phyloP scores from a whole-genome alignment of 2,113 vertebrate genomes.

The Fulica atra region DNA sequence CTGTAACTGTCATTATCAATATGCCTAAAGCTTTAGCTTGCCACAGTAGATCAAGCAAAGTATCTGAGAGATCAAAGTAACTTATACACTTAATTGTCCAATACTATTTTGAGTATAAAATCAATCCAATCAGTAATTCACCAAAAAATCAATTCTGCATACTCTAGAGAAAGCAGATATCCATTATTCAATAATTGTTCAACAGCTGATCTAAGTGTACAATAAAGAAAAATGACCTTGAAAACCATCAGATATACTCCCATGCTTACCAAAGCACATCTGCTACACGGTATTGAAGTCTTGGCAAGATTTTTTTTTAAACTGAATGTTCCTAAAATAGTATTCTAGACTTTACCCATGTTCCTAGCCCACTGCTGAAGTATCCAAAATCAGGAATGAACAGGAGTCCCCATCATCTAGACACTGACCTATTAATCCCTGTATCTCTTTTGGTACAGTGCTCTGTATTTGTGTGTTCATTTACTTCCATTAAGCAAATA shows the following conservation, averaged over 20 bases:
- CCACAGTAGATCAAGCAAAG: neutral
- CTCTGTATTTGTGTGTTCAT: neutral
- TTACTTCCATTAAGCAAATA: neutral
- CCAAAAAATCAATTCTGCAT: constrained; percentile 55
- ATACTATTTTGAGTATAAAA: constrained; percentile 23
- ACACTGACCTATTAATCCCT: neutral
- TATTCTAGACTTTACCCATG: too few species aligned
- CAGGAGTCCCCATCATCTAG: neutral
- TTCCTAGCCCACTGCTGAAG: neutral
- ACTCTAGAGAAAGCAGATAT: neutral
- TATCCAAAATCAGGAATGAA: neutral
- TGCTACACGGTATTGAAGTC: neutral
- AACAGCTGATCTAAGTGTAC: neutral
- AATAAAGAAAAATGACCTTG: constrained; percentile 18
- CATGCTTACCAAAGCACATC: neutral
- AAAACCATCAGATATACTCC: neutral
- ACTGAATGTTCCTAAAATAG: too few species aligned
- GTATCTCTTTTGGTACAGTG: neutral
- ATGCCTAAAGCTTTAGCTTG: neutral
- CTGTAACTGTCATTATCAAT: neutral
- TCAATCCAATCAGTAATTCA: constrained; percentile 53
- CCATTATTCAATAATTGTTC: constrained; percentile 26
- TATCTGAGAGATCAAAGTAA: constrained; percentile 17
- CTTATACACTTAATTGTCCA: constrained; percentile 33
- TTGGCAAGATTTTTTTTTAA: neutral